Conservation (phyloP, 2,888 invertebrate species). For the Mythimna impura region DNA sequence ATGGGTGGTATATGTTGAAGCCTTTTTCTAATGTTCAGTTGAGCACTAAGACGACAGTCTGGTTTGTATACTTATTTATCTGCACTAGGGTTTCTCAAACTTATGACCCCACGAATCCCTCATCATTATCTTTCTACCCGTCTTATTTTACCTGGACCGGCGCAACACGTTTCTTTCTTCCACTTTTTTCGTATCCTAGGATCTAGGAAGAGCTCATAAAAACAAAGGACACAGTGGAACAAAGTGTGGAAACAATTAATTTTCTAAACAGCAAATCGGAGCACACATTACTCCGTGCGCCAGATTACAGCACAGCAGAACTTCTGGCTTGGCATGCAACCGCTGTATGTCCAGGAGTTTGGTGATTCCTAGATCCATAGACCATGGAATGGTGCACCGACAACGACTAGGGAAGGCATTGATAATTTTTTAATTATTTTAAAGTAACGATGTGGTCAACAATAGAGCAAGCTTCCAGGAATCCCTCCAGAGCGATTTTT, state of each 20-base stretch:
- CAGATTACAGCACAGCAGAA: conserved; percentile 41
- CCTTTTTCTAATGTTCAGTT: too few species aligned
- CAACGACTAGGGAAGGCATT: neutral
- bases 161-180: too few species aligned
- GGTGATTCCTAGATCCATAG: conserved; percentile 44
- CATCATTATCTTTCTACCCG: too few species aligned
- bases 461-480: too few species aligned
- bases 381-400: neutral
- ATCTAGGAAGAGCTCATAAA: neutral
- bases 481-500: too few species aligned
- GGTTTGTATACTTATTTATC: too few species aligned
- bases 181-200: neutral
- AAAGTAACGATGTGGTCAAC: too few species aligned
- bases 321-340: conserved; percentile 54
- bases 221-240: neutral
- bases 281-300: conserved; percentile 25
- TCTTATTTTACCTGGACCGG: too few species aligned
- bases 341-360: conserved; percentile 52
- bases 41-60: too few species aligned
- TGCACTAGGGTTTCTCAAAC: too few species aligned
- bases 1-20: neutral
- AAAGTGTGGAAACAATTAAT: conserved; percentile 37
- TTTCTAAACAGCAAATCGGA: conserved; percentile 36
- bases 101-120: too few species aligned
- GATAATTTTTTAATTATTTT: too few species aligned